These are phyloP conservation scores for Plebejus argus DNA, from an alignment of 2,888 invertebrate species.

Conservation along the genomic window DNA sequence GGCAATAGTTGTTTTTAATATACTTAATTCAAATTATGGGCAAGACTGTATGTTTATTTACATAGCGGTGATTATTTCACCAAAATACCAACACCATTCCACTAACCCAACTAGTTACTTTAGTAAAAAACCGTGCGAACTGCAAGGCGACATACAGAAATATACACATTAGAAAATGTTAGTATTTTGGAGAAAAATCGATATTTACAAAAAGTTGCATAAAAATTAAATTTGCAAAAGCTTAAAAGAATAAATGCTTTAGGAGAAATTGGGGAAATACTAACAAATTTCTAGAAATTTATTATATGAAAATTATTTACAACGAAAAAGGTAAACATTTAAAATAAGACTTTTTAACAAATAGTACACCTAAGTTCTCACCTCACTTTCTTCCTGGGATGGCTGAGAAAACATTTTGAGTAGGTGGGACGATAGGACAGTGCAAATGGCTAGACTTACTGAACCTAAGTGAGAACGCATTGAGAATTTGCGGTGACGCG, in stretches of 20 bases:
- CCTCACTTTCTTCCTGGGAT: constrained; percentile 67
- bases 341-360: constrained; percentile 40
- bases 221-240: constrained; percentile 66
- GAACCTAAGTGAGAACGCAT: constrained; percentile 44
- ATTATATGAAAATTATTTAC: constrained; percentile 7
- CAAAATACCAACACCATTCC: constrained; percentile 79
- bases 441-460: constrained; percentile 69
- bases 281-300: constrained; percentile 32
- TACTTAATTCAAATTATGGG: background rate
- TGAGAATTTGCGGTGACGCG: constrained; percentile 45
- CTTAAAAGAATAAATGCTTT: constrained; percentile 47
- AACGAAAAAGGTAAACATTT: constrained; percentile 31
- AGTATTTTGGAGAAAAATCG: constrained; percentile 78
- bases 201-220: constrained; percentile 58
- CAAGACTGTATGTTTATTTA: constrained; percentile 66
- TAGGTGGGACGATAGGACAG: constrained; percentile 46
- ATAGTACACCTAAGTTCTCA: constrained; percentile 52
- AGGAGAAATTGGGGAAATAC: constrained; percentile 32
- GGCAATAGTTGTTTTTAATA: background rate
- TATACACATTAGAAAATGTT: constrained; percentile 65
- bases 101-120: constrained; percentile 52
- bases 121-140: constrained; percentile 58
- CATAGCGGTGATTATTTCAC: constrained; percentile 65
- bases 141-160: constrained; percentile 57
- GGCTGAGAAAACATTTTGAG: constrained; percentile 78